These are phyloP conservation scores for Hydrochoerus hydrochaeris DNA, from an alignment of 2,113 vertebrate species.

Conservation along the genomic window DNA sequence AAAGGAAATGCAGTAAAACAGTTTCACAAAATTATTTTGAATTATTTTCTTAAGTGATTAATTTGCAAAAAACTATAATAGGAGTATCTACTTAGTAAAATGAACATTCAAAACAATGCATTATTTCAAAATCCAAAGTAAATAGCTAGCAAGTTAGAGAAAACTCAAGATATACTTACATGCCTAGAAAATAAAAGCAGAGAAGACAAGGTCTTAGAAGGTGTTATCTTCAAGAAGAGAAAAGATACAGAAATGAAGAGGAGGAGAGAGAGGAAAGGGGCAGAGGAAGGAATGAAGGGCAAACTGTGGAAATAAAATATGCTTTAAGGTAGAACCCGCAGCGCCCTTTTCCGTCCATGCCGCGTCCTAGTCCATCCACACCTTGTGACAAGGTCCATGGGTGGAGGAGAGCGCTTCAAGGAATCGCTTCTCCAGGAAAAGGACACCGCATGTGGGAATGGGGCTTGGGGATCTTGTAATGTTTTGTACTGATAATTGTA, in stretches of 20 bases:
- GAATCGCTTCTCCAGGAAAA: too few species aligned
- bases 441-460: too few species aligned
- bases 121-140: neutral
- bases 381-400: too few species aligned
- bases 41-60: neutral
- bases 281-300: neutral
- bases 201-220: neutral
- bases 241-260: neutral
- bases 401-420: too few species aligned
- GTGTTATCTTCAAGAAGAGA: neutral
- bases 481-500: too few species aligned
- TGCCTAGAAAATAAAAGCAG: neutral
- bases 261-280: neutral
- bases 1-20: neutral
- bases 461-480: too few species aligned
- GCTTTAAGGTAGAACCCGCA: neutral
- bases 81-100: neutral
- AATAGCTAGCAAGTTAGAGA: neutral
- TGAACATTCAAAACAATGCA: neutral
- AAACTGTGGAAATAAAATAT: neutral
- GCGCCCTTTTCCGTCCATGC: too few species aligned
- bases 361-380: too few species aligned
- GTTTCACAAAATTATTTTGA: neutral
- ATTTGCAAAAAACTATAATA: neutral
- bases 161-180: neutral